Evolutionary conservation across 1,140 invertebrate species (phyloP), one percentile per base, ranked within the genome.

Genomic region (Cotesia glomerata): DNA sequence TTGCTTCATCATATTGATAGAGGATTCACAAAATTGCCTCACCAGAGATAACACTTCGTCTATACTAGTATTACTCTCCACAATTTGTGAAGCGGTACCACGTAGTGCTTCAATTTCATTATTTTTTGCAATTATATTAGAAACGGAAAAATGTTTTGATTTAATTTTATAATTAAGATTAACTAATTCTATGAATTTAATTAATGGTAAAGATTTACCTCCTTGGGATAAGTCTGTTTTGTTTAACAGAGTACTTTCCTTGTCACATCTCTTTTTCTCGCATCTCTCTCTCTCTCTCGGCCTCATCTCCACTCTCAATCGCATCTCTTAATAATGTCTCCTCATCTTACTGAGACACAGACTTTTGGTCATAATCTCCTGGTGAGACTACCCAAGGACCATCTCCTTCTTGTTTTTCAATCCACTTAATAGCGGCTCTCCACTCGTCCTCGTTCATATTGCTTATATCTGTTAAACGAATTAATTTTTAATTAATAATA

Each of bases 341-440:
- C 26, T 65, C 35, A 36, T 65, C 35, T 45, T 4, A 36, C 26
- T n/a, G 2, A 49, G 39, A 49, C 63, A 65, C 36, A 16, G 39
- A 36, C 16, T 65, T 49, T 49, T 11, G 14, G 35, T 65, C 5
- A 18, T 18, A 26, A 3, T 65, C 63, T 65, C 63, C 63, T 14
- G 63, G 63, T 65, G 39, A 49, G 49, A 65, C 63, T 49, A 65
- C n/a, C 39, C 63, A 65, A 49, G 35, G 63, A 18, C 36, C 36
- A 49, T 65, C 5, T 65, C 63, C 63, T 65, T 36, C 39, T 18
- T 65, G 63, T 54, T 68, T 16, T 13, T 68, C 5, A 2, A 68
- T 26, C 65, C 65, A 54, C 52, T 32, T 9, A 11, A 26, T 68
- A 32, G 52, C n/a, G 1, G 49, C 65, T 51, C 9, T 26, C 32